Base-by-base conservation (phyloP, 1,140 invertebrate genomes). In the Eumaeus atala region DNA sequence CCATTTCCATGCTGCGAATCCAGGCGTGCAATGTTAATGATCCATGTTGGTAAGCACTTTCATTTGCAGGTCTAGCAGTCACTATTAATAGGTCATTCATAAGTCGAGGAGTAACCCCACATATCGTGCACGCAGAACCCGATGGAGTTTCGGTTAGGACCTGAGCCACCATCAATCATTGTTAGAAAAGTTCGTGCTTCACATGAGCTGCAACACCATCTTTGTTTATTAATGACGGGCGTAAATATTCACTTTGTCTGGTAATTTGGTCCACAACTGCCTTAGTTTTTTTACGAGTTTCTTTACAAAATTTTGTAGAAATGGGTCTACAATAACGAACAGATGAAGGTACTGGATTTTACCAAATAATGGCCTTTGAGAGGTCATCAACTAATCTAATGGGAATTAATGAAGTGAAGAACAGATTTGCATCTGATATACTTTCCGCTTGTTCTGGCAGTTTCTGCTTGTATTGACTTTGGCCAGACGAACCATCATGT, bases 391-490 rank as follows among this genome's bases (percentile, higher is more conserved):
- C 38, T 37, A 51, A 37, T 51, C 18, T 51, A 37, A 51, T 51
- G 18, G 34, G 35, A 6, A 51, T 10, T 51, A 51, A 40, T 37
- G 12, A 36, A 37, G 33, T 48, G 18, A 21, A 17, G 47, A 48
- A 42, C 40, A 42, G 18, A 28, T 48, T 48, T 6, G 47, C 47
- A 36, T 18, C 16, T 37, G 16, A 51, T 38, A 52, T 11, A 38
- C 11, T 40, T 52, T 52, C 37, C 16, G 50, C 38, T 28, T 38
- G 17, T 21, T 40, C 36, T 28, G 34, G 56, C 21, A 58, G 51
- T 48, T 52, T 40, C 21, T 42, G 44, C 47, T 21, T 33, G 40
- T 52, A 44, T 48, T 58, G 40, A 52, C 40, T 52, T 51, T 51
- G 36, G 16, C 49, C 14, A 51, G 47, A 48, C 21, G 47, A 48